Evolutionary conservation across 2,797 vertebrate genomes (phyloP).

Genomic region (Clarias fuscus): DNA sequence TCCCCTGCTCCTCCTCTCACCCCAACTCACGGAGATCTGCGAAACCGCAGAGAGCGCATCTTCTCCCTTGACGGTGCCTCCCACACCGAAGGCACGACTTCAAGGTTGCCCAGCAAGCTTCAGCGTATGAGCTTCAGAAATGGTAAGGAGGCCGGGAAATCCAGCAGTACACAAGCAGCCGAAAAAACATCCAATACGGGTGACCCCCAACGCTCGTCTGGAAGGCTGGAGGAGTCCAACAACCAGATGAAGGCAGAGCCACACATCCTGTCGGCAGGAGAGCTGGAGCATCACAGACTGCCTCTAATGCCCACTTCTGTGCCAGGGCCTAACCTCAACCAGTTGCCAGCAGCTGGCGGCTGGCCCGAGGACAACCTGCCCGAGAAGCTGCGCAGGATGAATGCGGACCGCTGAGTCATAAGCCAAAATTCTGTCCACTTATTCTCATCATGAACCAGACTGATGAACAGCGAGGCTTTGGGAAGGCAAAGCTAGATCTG

Average conservation of each 20-base stretch:
- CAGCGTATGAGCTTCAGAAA: constrained; percentile 79
- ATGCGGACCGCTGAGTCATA: constrained; percentile 70
- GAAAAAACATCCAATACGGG: constrained; percentile 78
- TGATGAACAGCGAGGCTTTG: constrained; percentile 21
- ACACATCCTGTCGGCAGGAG: constrained; percentile 57
- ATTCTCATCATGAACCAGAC: not conserved
- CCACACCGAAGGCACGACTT: constrained; percentile 66
- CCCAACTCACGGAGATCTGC: constrained; percentile 61
- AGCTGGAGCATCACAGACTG: constrained; percentile 69
- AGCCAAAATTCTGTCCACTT: not conserved
- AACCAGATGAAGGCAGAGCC: constrained; percentile 72
- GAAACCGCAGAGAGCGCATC: constrained; percentile 71
- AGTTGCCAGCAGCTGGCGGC: constrained; percentile 58
- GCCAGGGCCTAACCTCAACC: constrained; percentile 41
- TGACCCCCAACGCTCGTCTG: constrained; percentile 76
- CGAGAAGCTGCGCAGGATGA: constrained; percentile 77
- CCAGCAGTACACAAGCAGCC: constrained; percentile 57
- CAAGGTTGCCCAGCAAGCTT: constrained; percentile 78
- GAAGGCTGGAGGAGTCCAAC: constrained; percentile 68
- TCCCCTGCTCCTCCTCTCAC: constrained; percentile 69
- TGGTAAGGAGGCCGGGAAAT: constrained; percentile 72
- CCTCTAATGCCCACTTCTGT: constrained; percentile 53
- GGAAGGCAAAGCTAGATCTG: not conserved
- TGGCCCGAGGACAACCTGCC: constrained; percentile 79
- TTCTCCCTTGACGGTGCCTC: constrained; percentile 75